Evolutionary conservation across 2,113 vertebrate species (phyloP), one percentile per base, ranked within the genome.

Genomic region (Myodes glareolus): DNA sequence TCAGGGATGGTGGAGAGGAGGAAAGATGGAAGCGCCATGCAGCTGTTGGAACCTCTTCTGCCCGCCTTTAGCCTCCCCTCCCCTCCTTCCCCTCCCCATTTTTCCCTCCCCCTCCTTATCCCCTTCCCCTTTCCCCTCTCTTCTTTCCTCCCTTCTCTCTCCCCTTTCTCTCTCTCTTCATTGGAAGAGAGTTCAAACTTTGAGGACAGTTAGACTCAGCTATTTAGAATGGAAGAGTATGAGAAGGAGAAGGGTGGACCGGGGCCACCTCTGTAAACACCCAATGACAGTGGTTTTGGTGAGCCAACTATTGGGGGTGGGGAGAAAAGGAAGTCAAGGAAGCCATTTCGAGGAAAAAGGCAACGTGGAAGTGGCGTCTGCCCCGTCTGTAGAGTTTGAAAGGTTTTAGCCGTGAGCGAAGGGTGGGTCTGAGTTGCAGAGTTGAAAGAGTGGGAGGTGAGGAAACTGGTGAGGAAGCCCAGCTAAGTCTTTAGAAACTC

Each of bases 161-260:
- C 50, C 27, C 21, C 29, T 21, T 61, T 39, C 29, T 39, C 58
- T 39, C 23, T 63, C 55, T 21, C 33, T 50, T 68, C 76, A 12
- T 1, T 31, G 63, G n/a, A 45, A 55, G 65, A 90, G 80, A 47
- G 25, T 11, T 31, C 42, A 12, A 3, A 2, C 29, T 52, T 42
- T 68, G 23, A 50, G 75, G 61, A 63, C 36, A 87, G 87, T n/a
- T 23, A 52, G 31, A 23, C 29, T 45, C 61, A n/a, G 52, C 58
- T 94, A 58, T 72, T 39, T 4, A 4, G 39, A 65, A 39, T 27
- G 16, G 14, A 36, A 47, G 89, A 3, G 3, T n/a, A 17, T 23
- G 36, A n/a, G 17, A 47, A 33, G 36, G 2, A 33, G 65, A 8
- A 29, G 21, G 1, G 12, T 10, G 4, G 29, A 76, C 1, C 0